phyloP scores from a whole-genome alignment of 2,113 vertebrate species.

The Platysteira castanea region DNA sequence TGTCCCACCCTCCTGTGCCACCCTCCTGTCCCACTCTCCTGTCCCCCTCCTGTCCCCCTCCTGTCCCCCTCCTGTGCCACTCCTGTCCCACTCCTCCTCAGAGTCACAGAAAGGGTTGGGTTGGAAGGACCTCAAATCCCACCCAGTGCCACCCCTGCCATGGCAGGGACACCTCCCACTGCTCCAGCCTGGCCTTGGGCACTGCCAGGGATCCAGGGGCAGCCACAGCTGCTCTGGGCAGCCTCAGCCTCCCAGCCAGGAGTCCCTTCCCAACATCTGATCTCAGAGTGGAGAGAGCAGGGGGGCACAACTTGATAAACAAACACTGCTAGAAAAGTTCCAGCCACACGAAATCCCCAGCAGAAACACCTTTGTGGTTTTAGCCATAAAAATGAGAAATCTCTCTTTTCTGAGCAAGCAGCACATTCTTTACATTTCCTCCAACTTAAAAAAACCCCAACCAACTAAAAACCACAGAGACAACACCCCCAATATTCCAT shows the following conservation, averaged over 20 bases:
- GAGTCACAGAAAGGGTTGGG: fast-evolving
- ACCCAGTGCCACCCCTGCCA: background rate
- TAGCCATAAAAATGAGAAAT: background rate
- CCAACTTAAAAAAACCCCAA: background rate
- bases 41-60: too few relatives aligned
- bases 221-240: background rate
- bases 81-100: background rate
- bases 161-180: background rate
- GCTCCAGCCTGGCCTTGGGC: background rate
- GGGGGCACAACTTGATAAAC: background rate
- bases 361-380: background rate
- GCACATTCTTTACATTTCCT: background rate
- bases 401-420: background rate
- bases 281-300: background rate
- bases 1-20: too few relatives aligned
- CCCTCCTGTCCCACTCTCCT: too few relatives aligned
- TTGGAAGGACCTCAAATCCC: background rate
- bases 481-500: background rate
- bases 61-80: background rate
- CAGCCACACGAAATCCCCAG: background rate
- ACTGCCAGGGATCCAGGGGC: background rate
- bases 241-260: background rate
- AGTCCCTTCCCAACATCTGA: background rate
- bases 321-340: background rate
- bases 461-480: background rate